A percentile compares a stretch with the other conserved stretches of the same genome.
Conservation (phyloP, 2,113 vertebrate genomes). For the Clarias macrocephalus region DNA sequence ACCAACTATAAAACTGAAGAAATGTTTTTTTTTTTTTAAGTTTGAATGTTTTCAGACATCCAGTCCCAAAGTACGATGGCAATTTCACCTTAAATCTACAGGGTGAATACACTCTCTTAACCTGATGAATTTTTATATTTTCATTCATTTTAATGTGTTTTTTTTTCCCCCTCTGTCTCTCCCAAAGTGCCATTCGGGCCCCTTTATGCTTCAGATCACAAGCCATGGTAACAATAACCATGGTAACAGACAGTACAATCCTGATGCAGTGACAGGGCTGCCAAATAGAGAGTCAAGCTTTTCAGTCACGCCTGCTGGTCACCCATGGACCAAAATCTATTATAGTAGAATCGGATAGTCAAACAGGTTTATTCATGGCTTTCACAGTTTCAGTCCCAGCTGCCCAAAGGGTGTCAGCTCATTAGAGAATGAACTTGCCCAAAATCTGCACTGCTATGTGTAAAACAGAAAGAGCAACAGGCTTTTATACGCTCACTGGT, state of each 20-base stretch:
- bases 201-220: slow-evolving; percentile 40
- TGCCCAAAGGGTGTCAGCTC: background rate
- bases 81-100: background rate
- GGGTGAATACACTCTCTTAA: background rate
- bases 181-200: slow-evolving; percentile 12
- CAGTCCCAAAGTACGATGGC: background rate
- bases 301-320: slow-evolving; percentile 17
- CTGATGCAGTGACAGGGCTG: slow-evolving; percentile 9
- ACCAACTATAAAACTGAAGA: background rate
- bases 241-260: slow-evolving; percentile 48
- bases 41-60: background rate
- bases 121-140: background rate
- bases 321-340: slow-evolving; percentile 25
- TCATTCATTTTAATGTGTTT: slow-evolving; percentile 5
- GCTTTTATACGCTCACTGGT: background rate
- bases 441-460: background rate
- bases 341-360: background rate
- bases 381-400: background rate
- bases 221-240: slow-evolving; percentile 55
- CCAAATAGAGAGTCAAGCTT: slow-evolving; percentile 19
- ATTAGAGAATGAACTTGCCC: background rate
- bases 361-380: background rate
- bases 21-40: too few relatives aligned
- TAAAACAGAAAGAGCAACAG: background rate
- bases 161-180: background rate